Conservation (phyloP, 2,888 invertebrate species). For the Amiota communis region DNA sequence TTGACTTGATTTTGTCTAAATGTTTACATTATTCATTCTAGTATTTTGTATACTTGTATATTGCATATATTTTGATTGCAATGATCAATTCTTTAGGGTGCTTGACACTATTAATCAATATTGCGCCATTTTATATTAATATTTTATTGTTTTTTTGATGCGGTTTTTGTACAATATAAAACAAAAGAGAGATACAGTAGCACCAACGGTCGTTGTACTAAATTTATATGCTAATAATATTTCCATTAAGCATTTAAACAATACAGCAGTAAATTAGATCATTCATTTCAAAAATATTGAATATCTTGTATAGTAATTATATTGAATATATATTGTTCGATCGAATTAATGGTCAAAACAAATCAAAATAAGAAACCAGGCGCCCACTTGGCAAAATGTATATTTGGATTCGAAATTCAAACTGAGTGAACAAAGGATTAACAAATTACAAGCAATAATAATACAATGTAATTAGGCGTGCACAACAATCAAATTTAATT, state of each 20-base stretch:
- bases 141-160: neutral
- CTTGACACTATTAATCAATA: conserved; percentile 9
- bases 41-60: no score
- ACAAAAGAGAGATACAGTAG: conserved; percentile 8
- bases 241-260: conserved; percentile 16
- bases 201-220: conserved; percentile 4
- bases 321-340: no score
- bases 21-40: conserved; percentile 8
- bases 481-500: neutral
- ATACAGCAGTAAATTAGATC: conserved; percentile 4
- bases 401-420: no score
- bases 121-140: neutral
- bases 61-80: neutral
- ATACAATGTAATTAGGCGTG: no score
- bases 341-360: no score
- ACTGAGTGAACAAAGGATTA: no score
- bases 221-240: conserved; percentile 17
- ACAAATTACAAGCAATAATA: no score
- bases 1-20: conserved; percentile 18
- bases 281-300: conserved; percentile 1
- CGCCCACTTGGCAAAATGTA: no score
- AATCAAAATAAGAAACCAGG: no score
- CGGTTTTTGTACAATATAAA: neutral
- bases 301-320: no score
- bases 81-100: neutral